Percentiles rank a stretch among this genome's conserved stretches.
Conservation (phyloP, 2,113 vertebrate genomes). For the Heptranchias perlo region DNA sequence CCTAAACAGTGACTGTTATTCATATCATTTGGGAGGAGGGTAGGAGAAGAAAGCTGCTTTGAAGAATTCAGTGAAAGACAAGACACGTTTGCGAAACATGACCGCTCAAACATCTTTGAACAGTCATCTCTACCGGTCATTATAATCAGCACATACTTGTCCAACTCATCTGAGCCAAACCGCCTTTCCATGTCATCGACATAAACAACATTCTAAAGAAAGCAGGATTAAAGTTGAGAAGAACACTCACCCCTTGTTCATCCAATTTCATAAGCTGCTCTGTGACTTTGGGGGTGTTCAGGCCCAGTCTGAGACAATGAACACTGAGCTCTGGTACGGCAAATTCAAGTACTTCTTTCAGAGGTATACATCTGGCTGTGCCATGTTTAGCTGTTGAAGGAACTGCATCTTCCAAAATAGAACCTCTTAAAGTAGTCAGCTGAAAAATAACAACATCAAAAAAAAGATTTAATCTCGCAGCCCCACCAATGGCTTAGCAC, state of each 20-base stretch:
- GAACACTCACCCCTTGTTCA: constrained; percentile 80
- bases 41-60: background rate
- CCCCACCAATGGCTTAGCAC: background rate
- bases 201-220: background rate
- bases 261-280: constrained; percentile 95
- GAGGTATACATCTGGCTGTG: constrained; percentile 76
- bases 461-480: background rate
- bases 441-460: constrained; percentile 49
- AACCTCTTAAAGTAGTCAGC: constrained; percentile 84
- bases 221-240: constrained; percentile 29
- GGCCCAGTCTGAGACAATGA: constrained; percentile 81
- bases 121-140: background rate
- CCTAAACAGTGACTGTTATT: background rate
- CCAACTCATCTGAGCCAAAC: background rate
- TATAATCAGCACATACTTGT: background rate
- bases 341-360: constrained; percentile 87
- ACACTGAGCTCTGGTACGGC: constrained; percentile 84
- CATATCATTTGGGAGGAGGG: background rate
- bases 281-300: constrained; percentile 91
- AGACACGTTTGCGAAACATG: background rate
- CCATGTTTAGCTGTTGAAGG: constrained; percentile 89
- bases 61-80: background rate
- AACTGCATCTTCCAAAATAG: constrained; percentile 81
- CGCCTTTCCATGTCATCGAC: background rate
- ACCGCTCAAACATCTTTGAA: background rate